Evolutionary conservation across 2,113 vertebrate genomes (phyloP).

Genomic region (Heteronetta atricapilla): DNA sequence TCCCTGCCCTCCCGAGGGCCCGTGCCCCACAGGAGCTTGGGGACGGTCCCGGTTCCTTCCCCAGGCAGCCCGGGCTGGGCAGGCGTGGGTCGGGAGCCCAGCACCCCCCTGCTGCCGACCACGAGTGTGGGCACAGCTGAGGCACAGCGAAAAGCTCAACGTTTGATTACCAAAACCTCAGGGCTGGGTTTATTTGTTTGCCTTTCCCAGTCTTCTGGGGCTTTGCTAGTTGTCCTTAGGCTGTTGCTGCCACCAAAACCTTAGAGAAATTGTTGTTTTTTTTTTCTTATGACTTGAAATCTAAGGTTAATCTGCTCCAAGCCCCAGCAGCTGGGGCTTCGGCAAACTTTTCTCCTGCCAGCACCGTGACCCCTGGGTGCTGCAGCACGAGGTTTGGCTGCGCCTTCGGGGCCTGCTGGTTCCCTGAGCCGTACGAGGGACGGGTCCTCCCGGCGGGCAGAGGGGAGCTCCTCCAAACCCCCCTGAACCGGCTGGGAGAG

Average conservation of each 20-base stretch:
- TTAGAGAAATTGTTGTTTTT: not conserved
- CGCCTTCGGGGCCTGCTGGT: not conserved
- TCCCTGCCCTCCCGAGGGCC: not conserved
- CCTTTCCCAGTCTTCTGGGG: not conserved
- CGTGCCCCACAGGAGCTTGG: accelerated
- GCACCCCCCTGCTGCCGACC: accelerated
- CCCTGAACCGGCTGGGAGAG: not conserved
- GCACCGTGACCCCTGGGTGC: not conserved
- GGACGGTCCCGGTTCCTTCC: not conserved
- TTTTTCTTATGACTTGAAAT: not conserved
- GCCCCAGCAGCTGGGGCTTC: not conserved
- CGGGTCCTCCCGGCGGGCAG: not conserved
- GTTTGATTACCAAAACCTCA: accelerated
- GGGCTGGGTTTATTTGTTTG: not conserved
- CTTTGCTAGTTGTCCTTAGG: not conserved
- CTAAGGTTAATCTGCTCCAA: not conserved
- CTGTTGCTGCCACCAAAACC: not conserved
- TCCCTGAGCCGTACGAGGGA: no score
- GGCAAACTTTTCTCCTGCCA: not conserved
- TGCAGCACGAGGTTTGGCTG: not conserved
- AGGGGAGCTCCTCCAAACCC: no score
- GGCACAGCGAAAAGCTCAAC: accelerated
- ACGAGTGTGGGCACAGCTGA: accelerated
- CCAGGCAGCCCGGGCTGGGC: not conserved
- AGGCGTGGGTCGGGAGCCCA: not conserved